Base-by-base conservation (phyloP, 2,113 vertebrate species). In the Chroicocephalus ridibundus region DNA sequence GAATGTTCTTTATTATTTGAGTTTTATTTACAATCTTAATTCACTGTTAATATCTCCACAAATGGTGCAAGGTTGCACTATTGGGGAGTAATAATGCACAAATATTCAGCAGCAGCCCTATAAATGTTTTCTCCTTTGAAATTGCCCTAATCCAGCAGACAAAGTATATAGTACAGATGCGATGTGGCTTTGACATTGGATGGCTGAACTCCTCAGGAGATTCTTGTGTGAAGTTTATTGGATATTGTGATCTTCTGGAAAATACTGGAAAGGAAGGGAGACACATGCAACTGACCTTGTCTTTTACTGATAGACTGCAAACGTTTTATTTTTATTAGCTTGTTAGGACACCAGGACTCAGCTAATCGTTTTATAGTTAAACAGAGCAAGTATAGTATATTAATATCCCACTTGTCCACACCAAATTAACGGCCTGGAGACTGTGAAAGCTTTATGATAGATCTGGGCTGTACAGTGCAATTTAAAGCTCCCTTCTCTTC, bases 271-370 rank as follows among this genome's bases (percentile, higher is more conserved):
- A 69, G 26, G 26, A 88, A 70, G 87, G 10, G 13, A 85, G 42
- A 70, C 15, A 46, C 12, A 32, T 46, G 38, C 29, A 92, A 61
- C 25, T 85, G 79, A 95, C 93, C 76, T 94, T 94, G 65, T 65
- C 36, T 76, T 72, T 86, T 94, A 76, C 40, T 72, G 69, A 82
- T 25, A 82, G 47, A 61, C 7, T 69, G 40, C 65, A 94, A 92
- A 81, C 34, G 27, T 88, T 70, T 92, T 92, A 74, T 75, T 96
- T 94, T 96, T 93, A 94, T 93, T 91, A 94, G 34, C 58, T 94
- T 95, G 36, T 92, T 91, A 95, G 62, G 52, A 79, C 61, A 82
- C 24, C 1, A 7, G 31, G 81, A 72, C 74, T 86, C 55, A 68
- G n/a, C 74, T 89, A 94, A 92, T 94, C 40, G 40, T 82, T 94